These are phyloP conservation scores for Caenorhabditis becei DNA, from an alignment of 2,888 invertebrate species.

Conservation along the genomic window DNA sequence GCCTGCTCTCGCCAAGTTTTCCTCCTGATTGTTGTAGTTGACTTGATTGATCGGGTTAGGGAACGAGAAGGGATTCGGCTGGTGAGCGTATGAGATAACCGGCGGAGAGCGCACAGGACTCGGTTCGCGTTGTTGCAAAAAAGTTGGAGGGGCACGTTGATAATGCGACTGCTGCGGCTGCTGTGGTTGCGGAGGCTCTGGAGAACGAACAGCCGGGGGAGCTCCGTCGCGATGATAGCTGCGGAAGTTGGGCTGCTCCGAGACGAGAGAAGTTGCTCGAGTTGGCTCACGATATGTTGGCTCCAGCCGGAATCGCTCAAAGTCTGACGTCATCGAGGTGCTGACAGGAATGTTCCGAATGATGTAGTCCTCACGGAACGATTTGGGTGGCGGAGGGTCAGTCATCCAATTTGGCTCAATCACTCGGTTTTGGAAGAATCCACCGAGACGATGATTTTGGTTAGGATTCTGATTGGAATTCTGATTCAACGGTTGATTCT, in stretches of 20 bases:
- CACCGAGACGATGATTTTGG: constrained; percentile 26
- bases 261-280: constrained; percentile 17
- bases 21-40: constrained; percentile 38
- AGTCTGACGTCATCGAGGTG: constrained; percentile 29
- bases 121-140: constrained; percentile 37
- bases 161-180: constrained; percentile 13
- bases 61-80: constrained; percentile 43
- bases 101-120: constrained; percentile 42
- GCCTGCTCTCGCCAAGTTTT: constrained; percentile 5
- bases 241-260: constrained; percentile 46
- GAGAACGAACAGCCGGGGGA: constrained; percentile 5
- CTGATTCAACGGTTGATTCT: background rate
- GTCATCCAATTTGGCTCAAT: constrained; percentile 68
- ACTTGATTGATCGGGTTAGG: constrained; percentile 56
- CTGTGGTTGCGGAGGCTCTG: background rate
- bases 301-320: constrained; percentile 53
- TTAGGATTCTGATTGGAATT: background rate
- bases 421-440: constrained; percentile 56
- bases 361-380: constrained; percentile 56
- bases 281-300: constrained; percentile 41
- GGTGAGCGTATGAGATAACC: constrained; percentile 38
- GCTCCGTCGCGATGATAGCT: constrained; percentile 54
- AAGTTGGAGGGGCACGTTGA: constrained; percentile 15
- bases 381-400: constrained; percentile 66
- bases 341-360: constrained; percentile 42